Evolutionary conservation across 1,140 invertebrate genomes (phyloP).

Genomic region (Cydia strobilella): DNA sequence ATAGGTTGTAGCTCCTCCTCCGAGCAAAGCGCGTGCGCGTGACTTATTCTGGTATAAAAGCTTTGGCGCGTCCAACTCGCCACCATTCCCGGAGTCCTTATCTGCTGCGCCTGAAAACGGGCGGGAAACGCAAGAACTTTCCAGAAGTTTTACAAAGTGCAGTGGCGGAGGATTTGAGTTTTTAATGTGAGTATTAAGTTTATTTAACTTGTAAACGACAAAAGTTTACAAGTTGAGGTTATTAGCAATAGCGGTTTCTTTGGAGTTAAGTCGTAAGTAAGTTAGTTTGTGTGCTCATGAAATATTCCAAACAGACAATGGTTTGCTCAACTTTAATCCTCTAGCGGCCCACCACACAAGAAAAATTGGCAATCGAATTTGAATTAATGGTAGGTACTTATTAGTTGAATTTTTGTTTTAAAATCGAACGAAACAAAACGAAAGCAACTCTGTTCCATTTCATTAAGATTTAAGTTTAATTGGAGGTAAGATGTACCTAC

Average conservation of each 20-base stretch:
- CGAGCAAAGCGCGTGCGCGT: conserved; percentile 49
- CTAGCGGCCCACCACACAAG: no score
- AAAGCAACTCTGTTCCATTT: no score
- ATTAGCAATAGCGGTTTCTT: neutral
- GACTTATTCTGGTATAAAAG: conserved; percentile 49
- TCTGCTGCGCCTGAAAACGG: conserved; percentile 11
- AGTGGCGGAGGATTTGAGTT: conserved; percentile 28
- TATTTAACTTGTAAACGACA: neutral
- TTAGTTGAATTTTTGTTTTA: no score
- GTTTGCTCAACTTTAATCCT: no score
- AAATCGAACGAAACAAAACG: no score
- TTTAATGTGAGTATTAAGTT: conserved; percentile 10
- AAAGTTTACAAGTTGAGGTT: neutral
- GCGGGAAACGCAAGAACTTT: neutral
- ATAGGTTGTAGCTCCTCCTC: conserved; percentile 30
- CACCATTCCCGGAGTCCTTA: conserved; percentile 48
- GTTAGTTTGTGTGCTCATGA: no score
- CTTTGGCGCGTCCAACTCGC: conserved; percentile 29
- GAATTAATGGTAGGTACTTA: no score
- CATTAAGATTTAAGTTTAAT: no score
- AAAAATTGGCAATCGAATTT: no score
- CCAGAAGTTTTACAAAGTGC: conserved; percentile 25
- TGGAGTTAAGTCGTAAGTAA: neutral
- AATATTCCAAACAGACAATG: no score
- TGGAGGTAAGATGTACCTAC: no score